Percentiles rank a stretch among this genome's conserved stretches.
Conservation (phyloP, 2,888 invertebrate species). For the Augochlorella aurata region DNA sequence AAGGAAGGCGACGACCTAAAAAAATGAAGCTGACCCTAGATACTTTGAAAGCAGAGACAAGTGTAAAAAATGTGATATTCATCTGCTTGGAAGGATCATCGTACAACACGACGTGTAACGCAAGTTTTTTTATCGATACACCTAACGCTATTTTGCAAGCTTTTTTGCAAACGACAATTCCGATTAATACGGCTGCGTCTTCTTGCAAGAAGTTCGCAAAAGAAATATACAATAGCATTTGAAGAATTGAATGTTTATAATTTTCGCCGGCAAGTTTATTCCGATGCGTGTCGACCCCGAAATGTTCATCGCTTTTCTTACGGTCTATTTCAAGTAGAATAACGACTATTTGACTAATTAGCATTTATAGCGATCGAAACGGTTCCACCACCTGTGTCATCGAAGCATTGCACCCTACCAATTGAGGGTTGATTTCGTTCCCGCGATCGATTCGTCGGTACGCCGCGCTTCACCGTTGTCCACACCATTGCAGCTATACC, state of each 20-base stretch:
- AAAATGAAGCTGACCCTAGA: neutral
- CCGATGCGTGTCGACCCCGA: neutral
- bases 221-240: neutral
- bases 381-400: neutral
- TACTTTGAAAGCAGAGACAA: neutral
- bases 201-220: neutral
- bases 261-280: neutral
- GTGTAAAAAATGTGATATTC: neutral
- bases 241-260: neutral
- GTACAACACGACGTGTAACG: neutral
- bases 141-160: neutral
- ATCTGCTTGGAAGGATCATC: neutral
- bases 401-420: constrained; percentile 7
- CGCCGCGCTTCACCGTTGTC: constrained; percentile 21
- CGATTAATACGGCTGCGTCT: neutral
- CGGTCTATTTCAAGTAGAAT: neutral
- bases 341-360: neutral
- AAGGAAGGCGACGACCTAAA: neutral
- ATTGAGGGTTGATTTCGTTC: constrained; percentile 18
- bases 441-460: constrained; percentile 11
- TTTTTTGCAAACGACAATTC: neutral
- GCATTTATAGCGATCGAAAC: neutral
- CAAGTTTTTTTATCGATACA: neutral
- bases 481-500: neutral
- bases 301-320: neutral